phyloP scores from a whole-genome alignment of 2,888 invertebrate genomes.

The Actias luna region DNA sequence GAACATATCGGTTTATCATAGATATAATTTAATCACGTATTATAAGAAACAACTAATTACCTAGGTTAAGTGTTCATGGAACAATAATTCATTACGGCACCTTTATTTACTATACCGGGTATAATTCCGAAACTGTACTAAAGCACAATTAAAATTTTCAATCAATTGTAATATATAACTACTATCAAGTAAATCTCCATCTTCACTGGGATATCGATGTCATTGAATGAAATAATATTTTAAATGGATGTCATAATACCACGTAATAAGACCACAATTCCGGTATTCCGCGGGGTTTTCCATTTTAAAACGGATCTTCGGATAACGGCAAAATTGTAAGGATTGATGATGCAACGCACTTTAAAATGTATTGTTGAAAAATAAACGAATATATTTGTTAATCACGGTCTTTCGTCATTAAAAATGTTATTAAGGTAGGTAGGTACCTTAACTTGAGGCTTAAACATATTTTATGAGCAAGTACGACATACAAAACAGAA shows the following conservation, averaged over 20 bases:
- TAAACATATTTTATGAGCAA: constrained; percentile 29
- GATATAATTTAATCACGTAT: too few relatives aligned
- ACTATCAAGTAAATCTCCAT: neutral
- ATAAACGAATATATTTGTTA: constrained; percentile 10
- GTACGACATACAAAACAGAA: constrained; percentile 46
- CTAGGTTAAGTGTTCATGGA: too few relatives aligned
- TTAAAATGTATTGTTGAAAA: neutral
- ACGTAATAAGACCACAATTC: constrained; percentile 19
- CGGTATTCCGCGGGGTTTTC: constrained; percentile 48
- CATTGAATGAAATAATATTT: neutral
- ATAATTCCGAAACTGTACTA: too few relatives aligned
- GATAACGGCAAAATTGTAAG: constrained; percentile 39
- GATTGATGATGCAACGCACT: neutral
- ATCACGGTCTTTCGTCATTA: constrained; percentile 9
- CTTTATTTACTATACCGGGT: too few relatives aligned
- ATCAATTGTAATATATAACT: neutral
- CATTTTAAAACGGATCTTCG: constrained; percentile 53
- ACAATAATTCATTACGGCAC: too few relatives aligned
- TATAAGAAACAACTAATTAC: too few relatives aligned
- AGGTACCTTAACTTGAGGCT: constrained; percentile 1
- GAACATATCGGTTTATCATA: too few relatives aligned
- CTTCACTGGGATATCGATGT: neutral
- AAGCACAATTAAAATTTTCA: neutral
- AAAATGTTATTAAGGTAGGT: neutral
- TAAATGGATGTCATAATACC: neutral